These are phyloP conservation scores for Margaritifera margaritifera DNA, from an alignment of 2,888 invertebrate genomes.

Conservation along the genomic window DNA sequence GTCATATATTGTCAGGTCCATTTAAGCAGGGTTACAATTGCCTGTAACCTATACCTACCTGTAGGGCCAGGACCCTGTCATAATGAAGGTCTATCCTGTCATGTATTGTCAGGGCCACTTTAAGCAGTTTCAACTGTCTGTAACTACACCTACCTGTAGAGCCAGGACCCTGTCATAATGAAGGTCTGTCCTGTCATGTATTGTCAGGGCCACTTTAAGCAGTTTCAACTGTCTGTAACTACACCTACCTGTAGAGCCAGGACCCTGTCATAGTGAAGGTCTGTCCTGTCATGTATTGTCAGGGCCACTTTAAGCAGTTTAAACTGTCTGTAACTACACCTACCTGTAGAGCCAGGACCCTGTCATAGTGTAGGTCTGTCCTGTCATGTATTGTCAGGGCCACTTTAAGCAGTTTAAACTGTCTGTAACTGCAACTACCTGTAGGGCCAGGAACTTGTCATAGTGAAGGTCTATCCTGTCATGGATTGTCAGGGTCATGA, in stretches of 20 bases:
- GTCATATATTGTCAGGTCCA: slow-evolving; percentile 92
- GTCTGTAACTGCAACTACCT: slow-evolving; percentile 48
- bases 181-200: slow-evolving; percentile 92
- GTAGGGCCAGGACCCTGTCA: slow-evolving; percentile 88
- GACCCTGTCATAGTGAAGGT: slow-evolving; percentile 93
- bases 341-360: slow-evolving; percentile 85
- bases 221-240: slow-evolving; percentile 86
- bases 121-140: slow-evolving; percentile 98
- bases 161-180: slow-evolving; percentile 95
- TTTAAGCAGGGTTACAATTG: slow-evolving; percentile 96
- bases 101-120: slow-evolving; percentile 91
- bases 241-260: slow-evolving; percentile 79
- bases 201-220: slow-evolving; percentile 94
- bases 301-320: slow-evolving; percentile 93
- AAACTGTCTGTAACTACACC: slow-evolving; percentile 81
- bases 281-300: slow-evolving; percentile 93
- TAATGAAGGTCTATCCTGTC: slow-evolving; percentile 97
- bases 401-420: too few relatives aligned
- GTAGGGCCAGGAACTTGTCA: slow-evolving; percentile 88
- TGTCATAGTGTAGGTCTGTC: slow-evolving; percentile 88
- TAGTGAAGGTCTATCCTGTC: slow-evolving; percentile 97
- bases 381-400: too few relatives aligned
- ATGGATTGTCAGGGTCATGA: slow-evolving; percentile 86
- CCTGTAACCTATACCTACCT: slow-evolving; percentile 95
- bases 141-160: slow-evolving; percentile 90